Evolutionary conservation across 2,797 vertebrate species (phyloP), one percentile per base, ranked within the genome.

Genomic region (Xerus rutilus): DNA sequence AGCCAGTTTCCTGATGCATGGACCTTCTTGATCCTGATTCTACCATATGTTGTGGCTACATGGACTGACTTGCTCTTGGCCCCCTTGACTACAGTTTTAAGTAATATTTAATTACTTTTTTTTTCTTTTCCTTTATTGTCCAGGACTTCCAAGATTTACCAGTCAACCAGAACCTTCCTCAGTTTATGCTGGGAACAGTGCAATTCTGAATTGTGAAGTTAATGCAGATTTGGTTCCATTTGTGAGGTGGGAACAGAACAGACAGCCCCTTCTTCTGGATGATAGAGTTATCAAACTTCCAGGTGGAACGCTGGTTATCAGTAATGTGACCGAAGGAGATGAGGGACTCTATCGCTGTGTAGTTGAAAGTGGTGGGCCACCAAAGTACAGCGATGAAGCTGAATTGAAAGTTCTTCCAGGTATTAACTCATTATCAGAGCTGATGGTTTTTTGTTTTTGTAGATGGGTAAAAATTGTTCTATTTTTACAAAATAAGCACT

Each of bases 351-450:
- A 99, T 77, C 99, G 99, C 96, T 99, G 99, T 43, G 9, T 99
- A 92, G 98, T 99, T 43, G 99, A 99, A 95, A 99, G 98, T 0
- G 98, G 98, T 1, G 99, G 99, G 0, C 93, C 98, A 1, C 98
- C 99, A 25, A 99, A 99, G 97, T 98, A 98, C 97, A 99, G 99
- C 23, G 99, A 99, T 0, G 99, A 99, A 97, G 99, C 99, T 0
- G 98, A 99, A 98, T 98, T 99, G 83, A 99, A 98, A 92, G 96
- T 99, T n/a, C 97, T 99, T 89, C 98, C 99, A 99, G 99, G 99
- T 99, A 98, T 49, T 79, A 4, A 18, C 15, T 73, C 64, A n/a
- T 17, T n/a, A 62, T 78, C 25, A 91, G 72, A 32, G 62, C 14
- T 81, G 52, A 57, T 72, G 25, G 20, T n/a, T 73, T n/a, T 73